These are phyloP conservation scores for Protaetia brevitarsis DNA, from an alignment of 1,140 invertebrate species.

Conservation along the genomic window DNA sequence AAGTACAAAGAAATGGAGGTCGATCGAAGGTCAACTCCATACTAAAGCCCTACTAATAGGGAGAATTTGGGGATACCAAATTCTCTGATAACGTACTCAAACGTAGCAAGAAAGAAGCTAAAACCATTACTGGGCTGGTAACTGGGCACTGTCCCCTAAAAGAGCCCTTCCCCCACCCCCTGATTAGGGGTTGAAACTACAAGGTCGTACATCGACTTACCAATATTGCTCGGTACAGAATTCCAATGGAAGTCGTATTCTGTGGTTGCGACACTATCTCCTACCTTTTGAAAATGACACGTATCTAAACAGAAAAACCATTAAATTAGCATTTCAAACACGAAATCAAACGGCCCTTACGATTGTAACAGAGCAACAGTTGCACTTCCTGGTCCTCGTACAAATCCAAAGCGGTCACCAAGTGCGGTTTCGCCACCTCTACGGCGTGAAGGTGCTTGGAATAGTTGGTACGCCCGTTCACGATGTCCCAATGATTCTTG, in stretches of 20 bases:
- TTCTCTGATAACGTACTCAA: too few relatives aligned
- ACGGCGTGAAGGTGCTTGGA: conserved; percentile 60
- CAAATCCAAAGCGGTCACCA: conserved; percentile 77
- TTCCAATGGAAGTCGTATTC: conserved; percentile 90
- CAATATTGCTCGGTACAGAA: conserved; percentile 75
- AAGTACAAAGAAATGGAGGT: too few relatives aligned
- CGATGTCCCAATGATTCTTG: conserved; percentile 78
- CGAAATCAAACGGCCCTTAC: too few relatives aligned
- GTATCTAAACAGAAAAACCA: conserved; percentile 58
- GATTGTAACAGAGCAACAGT: conserved; percentile 80
- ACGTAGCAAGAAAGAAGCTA: too few relatives aligned
- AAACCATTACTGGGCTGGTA: too few relatives aligned
- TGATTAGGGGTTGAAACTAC: background rate
- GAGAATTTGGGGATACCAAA: too few relatives aligned
- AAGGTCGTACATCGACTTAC: conserved; percentile 50
- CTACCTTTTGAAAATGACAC: conserved; percentile 81
- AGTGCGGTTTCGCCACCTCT: conserved; percentile 62
- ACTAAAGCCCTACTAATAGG: too few relatives aligned
- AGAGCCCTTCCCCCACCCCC: background rate
- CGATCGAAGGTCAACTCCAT: too few relatives aligned
- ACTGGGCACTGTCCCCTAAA: too few relatives aligned
- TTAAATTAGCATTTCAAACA: too few relatives aligned
- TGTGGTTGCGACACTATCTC: conserved; percentile 57
- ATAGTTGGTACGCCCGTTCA: conserved; percentile 68
- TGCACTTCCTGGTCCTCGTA: conserved; percentile 84